Percentiles rank a stretch among this genome's conserved stretches.
Evolutionary conservation across 2,888 invertebrate species (phyloP).

Genomic region (Eristalis intricaria): DNA sequence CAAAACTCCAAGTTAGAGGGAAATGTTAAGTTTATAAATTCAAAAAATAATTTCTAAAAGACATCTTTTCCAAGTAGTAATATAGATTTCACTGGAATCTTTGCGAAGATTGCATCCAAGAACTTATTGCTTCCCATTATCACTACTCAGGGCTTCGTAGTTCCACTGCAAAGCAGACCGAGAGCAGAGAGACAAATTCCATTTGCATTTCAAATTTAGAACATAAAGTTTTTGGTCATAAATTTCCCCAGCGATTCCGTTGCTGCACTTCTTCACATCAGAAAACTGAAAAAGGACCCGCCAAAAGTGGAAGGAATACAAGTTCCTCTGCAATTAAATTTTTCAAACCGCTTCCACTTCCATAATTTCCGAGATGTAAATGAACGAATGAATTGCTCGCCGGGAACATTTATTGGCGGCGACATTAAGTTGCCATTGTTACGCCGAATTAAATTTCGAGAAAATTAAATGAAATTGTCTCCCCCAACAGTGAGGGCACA

Average conservation of each 20-base stretch:
- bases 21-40: background rate
- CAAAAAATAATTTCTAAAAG: background rate
- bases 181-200: slow-evolving; percentile 14
- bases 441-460: slow-evolving; percentile 64
- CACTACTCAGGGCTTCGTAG: background rate
- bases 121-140: slow-evolving; percentile 48
- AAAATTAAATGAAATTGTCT: slow-evolving; percentile 64
- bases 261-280: slow-evolving; percentile 12
- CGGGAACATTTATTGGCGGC: slow-evolving; percentile 61
- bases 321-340: slow-evolving; percentile 38
- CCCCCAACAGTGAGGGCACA: slow-evolving; percentile 21
- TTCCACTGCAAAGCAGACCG: background rate
- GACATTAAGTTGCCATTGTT: slow-evolving; percentile 65
- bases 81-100: slow-evolving; percentile 34
- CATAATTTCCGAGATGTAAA: slow-evolving; percentile 61
- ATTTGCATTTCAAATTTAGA: slow-evolving; percentile 62
- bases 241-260: slow-evolving; percentile 54
- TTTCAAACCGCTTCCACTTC: slow-evolving; percentile 28
- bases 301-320: background rate
- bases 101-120: slow-evolving; percentile 27
- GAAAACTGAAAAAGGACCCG: slow-evolving; percentile 4
- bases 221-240: slow-evolving; percentile 59
- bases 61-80: background rate
- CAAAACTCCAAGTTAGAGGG: background rate
- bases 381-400: slow-evolving; percentile 59